These are phyloP conservation scores for Alca torda DNA, from an alignment of 2,797 vertebrate species.

Conservation along the genomic window DNA sequence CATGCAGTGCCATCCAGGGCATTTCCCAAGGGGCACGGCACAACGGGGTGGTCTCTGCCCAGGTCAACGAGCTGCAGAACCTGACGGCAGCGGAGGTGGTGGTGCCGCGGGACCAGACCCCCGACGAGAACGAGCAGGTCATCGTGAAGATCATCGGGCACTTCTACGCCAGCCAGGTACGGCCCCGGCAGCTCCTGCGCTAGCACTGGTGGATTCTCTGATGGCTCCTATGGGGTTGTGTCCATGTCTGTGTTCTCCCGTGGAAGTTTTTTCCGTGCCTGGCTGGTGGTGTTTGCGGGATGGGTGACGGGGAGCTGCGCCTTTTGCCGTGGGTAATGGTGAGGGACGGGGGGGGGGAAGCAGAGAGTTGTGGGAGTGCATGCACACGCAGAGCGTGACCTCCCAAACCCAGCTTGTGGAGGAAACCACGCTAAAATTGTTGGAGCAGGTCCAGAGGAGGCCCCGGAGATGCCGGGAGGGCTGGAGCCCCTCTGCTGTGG, in stretches of 20 bases:
- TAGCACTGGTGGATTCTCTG: neutral
- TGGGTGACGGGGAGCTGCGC: neutral
- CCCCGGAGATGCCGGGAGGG: too few relatives aligned
- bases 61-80: slow-evolving; percentile 96
- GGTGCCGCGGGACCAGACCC: slow-evolving; percentile 92
- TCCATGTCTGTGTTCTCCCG: rapidly evolving
- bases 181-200: rapidly evolving
- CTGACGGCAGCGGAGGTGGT: slow-evolving; percentile 94
- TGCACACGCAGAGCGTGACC: rapidly evolving
- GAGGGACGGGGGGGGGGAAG: neutral
- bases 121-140: slow-evolving; percentile 94
- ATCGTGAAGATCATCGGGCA: slow-evolving; percentile 97
- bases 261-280: too few relatives aligned
- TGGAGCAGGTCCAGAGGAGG: neutral
- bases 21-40: rapidly evolving
- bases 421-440: neutral
- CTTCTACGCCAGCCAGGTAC: slow-evolving; percentile 96
- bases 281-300: neutral
- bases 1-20: too few relatives aligned
- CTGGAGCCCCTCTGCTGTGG: neutral
- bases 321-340: neutral
- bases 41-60: neutral
- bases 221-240: neutral
- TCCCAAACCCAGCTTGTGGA: neutral
- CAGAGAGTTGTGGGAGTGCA: neutral